phyloP scores from a whole-genome alignment of 1,140 invertebrate genomes.

The Ceratina japonica region DNA sequence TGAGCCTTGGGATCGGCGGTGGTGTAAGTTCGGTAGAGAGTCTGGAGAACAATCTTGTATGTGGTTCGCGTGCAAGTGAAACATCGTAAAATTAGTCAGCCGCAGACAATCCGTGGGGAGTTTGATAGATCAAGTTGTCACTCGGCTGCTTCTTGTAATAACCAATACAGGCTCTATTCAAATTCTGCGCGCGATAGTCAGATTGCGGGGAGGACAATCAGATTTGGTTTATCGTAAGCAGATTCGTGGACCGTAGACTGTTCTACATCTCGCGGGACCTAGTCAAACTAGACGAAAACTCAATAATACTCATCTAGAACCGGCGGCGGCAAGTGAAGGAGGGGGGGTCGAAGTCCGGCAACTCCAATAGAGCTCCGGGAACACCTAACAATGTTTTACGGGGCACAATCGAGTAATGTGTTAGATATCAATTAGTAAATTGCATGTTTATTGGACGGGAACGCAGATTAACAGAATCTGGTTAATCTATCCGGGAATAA shows the following conservation, averaged over 20 bases:
- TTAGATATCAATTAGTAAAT: not conserved
- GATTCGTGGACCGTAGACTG: conserved; percentile 9
- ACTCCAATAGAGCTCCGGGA: no score
- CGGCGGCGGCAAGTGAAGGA: no score
- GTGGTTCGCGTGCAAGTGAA: not conserved
- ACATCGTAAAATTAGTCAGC: not conserved
- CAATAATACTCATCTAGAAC: conserved; percentile 5
- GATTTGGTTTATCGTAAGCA: not conserved
- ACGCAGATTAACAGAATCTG: conserved; percentile 3
- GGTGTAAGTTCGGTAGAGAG: no score
- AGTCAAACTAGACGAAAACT: conserved; percentile 1
- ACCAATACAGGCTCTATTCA: conserved; percentile 11
- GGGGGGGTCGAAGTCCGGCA: no score
- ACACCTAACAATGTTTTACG: not conserved
- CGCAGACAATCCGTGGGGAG: not conserved
- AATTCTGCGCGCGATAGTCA: not conserved
- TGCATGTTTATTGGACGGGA: not conserved
- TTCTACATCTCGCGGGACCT: not conserved
- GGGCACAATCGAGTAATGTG: not conserved
- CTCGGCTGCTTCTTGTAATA: not conserved
- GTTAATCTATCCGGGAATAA: conserved; percentile 1
- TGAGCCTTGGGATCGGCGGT: no score
- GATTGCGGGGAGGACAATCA: not conserved
- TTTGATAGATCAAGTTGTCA: conserved; percentile 9
- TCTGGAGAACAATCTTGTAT: no score